These are phyloP conservation scores for Tolypeutes matacus DNA, from an alignment of 2,797 vertebrate species.

Conservation along the genomic window DNA sequence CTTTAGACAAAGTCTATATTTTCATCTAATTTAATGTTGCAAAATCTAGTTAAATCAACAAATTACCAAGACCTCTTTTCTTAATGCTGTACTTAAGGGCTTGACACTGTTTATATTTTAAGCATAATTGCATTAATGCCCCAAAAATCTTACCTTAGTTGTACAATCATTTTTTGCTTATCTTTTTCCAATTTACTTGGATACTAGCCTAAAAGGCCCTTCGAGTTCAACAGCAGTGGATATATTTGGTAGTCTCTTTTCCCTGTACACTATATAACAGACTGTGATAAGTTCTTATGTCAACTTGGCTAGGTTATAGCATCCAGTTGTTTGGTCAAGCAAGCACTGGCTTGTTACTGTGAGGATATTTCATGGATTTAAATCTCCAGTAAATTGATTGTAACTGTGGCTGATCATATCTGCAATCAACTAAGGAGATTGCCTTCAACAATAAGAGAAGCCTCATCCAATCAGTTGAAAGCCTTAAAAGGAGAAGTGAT, in stretches of 20 bases:
- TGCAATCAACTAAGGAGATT: too few relatives aligned
- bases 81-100: slow-evolving; percentile 50
- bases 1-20: slow-evolving; percentile 67
- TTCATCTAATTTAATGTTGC: slow-evolving; percentile 47
- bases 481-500: too few relatives aligned
- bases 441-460: too few relatives aligned
- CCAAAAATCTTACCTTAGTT: neutral
- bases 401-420: too few relatives aligned
- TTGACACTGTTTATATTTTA: slow-evolving; percentile 68
- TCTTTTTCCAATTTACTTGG: slow-evolving; percentile 5
- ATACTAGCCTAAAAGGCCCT: neutral
- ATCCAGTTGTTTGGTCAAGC: too few relatives aligned
- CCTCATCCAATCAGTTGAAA: too few relatives aligned
- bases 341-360: too few relatives aligned
- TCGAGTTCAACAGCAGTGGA: neutral
- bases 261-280: neutral
- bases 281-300: too few relatives aligned
- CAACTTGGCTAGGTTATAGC: too few relatives aligned
- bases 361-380: too few relatives aligned
- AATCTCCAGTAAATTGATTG: too few relatives aligned
- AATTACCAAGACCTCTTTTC: slow-evolving; percentile 60
- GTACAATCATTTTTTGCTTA: neutral
- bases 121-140: slow-evolving; percentile 38
- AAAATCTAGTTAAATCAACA: slow-evolving; percentile 80
- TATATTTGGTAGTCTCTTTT: neutral